Conservation (phyloP, 2,113 vertebrate species). For the Phodopus roborovskii region DNA sequence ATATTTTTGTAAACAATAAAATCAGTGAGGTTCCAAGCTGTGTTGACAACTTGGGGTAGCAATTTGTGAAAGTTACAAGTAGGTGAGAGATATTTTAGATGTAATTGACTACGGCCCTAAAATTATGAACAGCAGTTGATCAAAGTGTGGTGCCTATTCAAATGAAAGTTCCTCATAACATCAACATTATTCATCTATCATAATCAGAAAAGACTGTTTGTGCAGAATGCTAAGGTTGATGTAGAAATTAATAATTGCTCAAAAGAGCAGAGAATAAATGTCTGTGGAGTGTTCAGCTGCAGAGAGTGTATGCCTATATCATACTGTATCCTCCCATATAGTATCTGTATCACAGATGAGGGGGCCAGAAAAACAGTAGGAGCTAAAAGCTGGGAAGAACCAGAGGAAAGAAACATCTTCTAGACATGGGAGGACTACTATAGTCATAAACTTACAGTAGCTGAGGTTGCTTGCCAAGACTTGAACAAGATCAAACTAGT, state of each 20-base stretch:
- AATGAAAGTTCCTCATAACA: neutral
- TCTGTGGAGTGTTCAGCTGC: neutral
- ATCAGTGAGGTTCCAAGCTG: neutral
- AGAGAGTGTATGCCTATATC: neutral
- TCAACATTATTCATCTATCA: neutral
- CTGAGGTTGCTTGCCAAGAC: neutral
- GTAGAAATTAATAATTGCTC: neutral
- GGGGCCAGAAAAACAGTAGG: neutral
- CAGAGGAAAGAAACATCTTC: neutral
- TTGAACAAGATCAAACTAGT: neutral
- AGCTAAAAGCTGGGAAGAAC: neutral
- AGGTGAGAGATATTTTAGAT: neutral
- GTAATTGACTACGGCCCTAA: neutral
- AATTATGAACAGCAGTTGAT: neutral
- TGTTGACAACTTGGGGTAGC: neutral
- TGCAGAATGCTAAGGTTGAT: too few species aligned
- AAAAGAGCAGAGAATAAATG: neutral
- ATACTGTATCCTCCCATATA: neutral
- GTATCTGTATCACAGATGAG: neutral
- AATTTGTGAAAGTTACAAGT: neutral
- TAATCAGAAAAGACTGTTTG: neutral
- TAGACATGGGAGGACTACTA: neutral
- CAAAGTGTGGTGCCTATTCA: neutral
- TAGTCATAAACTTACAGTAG: neutral
- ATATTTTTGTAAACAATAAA: conserved; percentile 4